phyloP scores from a whole-genome alignment of 2,113 vertebrate species.

The Paraplagusia blochii region DNA sequence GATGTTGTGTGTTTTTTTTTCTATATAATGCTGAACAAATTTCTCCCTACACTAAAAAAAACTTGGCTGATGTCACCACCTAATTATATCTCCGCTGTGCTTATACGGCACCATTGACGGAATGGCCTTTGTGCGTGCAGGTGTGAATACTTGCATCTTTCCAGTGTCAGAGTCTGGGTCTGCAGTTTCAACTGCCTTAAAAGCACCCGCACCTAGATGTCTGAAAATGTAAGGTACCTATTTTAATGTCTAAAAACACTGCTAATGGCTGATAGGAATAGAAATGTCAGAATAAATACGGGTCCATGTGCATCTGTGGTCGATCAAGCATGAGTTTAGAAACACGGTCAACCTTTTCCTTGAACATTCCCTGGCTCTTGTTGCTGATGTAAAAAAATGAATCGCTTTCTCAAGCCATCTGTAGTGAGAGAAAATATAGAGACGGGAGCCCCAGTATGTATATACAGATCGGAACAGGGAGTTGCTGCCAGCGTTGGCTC shows the following conservation, averaged over 20 bases:
- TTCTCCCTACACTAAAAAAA: background rate
- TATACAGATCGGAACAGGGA: slow-evolving; percentile 53
- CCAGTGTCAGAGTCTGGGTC: slow-evolving; percentile 11
- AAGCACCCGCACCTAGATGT: slow-evolving; percentile 26
- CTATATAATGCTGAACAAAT: too few relatives aligned
- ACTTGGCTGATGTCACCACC: too few relatives aligned
- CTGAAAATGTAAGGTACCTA: slow-evolving; percentile 30
- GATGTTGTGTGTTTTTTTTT: background rate
- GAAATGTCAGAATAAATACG: slow-evolving; percentile 22
- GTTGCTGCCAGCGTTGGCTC: slow-evolving; percentile 48
- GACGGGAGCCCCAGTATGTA: slow-evolving; percentile 29
- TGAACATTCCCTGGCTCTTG: slow-evolving; percentile 10
- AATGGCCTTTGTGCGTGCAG: background rate
- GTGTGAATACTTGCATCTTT: slow-evolving; percentile 5
- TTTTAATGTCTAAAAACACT: slow-evolving; percentile 28
- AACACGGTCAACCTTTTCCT: slow-evolving; percentile 4
- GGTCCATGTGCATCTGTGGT: slow-evolving; percentile 15
- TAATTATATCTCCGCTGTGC: background rate
- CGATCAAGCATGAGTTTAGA: slow-evolving; percentile 23
- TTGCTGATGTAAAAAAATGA: slow-evolving; percentile 27
- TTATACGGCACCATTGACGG: background rate
- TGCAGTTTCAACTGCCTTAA: slow-evolving; percentile 28
- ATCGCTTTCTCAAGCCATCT: slow-evolving; percentile 34
- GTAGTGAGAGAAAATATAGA: slow-evolving; percentile 26
- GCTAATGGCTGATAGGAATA: slow-evolving; percentile 39